Conservation (phyloP, 2,797 vertebrate species). For the Benthosema pterotum region DNA sequence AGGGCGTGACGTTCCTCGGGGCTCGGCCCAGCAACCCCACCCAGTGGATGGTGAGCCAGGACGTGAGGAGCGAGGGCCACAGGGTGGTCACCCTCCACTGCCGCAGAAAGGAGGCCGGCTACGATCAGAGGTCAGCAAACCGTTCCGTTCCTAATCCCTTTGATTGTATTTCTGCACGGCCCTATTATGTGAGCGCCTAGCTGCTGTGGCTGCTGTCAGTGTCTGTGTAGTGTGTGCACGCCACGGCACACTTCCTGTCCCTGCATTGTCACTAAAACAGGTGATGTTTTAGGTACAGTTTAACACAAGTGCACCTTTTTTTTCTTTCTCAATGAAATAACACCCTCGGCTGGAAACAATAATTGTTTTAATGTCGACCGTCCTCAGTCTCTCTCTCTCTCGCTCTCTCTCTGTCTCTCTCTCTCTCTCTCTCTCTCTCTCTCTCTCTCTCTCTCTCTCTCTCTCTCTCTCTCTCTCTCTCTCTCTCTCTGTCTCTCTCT, state of each 20-base stretch:
- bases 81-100: slow-evolving; percentile 87
- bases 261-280: background rate
- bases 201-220: too few relatives aligned
- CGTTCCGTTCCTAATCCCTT: background rate
- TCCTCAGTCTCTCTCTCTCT: slow-evolving; percentile 5
- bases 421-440: slow-evolving; percentile 1
- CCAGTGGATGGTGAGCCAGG: slow-evolving; percentile 92
- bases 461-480: slow-evolving; percentile 7
- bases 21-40: slow-evolving; percentile 86
- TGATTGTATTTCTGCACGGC: too few relatives aligned
- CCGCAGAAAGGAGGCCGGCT: slow-evolving; percentile 83
- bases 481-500: background rate
- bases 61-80: slow-evolving; percentile 89
- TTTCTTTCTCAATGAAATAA: slow-evolving; percentile 38
- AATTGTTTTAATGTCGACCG: slow-evolving; percentile 12
- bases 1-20: slow-evolving; percentile 89
- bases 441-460: background rate
- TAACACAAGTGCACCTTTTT: background rate
- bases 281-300: slow-evolving; percentile 14
- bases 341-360: slow-evolving; percentile 43
- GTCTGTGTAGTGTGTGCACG: background rate
- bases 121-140: slow-evolving; percentile 84
- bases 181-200: too few relatives aligned
- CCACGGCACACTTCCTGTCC: background rate
- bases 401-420: slow-evolving; percentile 4